Evolutionary conservation across 2,888 invertebrate species (phyloP), one percentile per base, ranked within the genome.

Genomic region (Protonemura montana): DNA sequence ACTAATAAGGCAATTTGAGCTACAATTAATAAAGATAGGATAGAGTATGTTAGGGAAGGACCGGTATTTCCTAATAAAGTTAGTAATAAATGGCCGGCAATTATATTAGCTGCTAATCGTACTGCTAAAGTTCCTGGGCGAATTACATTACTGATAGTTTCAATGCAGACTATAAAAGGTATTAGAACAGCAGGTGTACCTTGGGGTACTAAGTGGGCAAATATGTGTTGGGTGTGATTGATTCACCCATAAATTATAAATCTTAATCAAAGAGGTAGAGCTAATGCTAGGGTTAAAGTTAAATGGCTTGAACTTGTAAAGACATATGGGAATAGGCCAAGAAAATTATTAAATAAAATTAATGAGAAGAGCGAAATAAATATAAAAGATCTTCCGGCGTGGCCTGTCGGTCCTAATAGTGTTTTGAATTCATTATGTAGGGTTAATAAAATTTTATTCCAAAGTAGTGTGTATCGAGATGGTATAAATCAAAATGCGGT

Each of bases 71-170:
- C 93, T 89, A 95, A 89, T 89, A 95, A 89, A 0, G 94, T 94
- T 92, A 95, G 91, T 90, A 95, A 89, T 91, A 95, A 90, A 90
- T 95, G 95, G 0, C 95, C 95, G 0, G 95, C 95, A 92, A 95
- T 95, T 94, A 95, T 95, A 92, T 95, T 95, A n/a, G 95, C 95
- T 5, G 94, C 93, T 92, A 95, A 90, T 88, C 95, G 95, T 87
- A 96, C 93, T 0, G 94, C 93, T 92, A 95, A 91, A 1, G 95
- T 95, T 90, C 93, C 92, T 0, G 95, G 95, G 16, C 95, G 95
- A 91, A 95, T 95, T 88, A 95, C 89, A 92, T 95, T 95, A 89
- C 95, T 95, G 91, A 95, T 94, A 76, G 94, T 93, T 94, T 95
- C 95, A 93, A 95, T 95, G 91, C 94, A 90, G 7, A 95, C 95